These are phyloP conservation scores for Myoxocephalus aenaeus DNA, from an alignment of 2,797 vertebrate species.

Conservation along the genomic window DNA sequence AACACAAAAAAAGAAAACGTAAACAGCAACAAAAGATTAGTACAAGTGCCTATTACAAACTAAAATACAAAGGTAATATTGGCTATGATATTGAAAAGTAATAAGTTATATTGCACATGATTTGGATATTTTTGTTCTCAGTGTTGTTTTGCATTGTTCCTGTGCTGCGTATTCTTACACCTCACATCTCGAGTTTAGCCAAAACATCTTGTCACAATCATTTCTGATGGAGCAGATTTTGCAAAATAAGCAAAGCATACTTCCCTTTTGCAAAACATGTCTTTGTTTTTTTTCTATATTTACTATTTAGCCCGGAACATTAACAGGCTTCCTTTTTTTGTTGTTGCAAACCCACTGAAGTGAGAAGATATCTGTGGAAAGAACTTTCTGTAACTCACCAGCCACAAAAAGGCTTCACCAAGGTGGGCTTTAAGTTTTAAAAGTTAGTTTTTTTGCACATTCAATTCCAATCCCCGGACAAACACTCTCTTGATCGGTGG, in stretches of 20 bases:
- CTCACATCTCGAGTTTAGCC: conserved; percentile 12
- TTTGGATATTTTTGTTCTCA: neutral
- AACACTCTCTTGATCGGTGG: neutral
- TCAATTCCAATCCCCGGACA: neutral
- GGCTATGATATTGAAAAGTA: neutral
- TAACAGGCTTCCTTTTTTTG: neutral
- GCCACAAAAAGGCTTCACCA: conserved; percentile 21
- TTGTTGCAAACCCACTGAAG: conserved; percentile 8
- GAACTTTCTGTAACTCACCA: conserved; percentile 18
- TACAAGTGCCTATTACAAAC: neutral
- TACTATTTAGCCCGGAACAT: neutral
- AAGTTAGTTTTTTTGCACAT: neutral
- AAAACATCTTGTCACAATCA: conserved; percentile 40
- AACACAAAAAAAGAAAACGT: neutral
- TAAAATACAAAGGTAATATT: neutral
- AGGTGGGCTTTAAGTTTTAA: neutral
- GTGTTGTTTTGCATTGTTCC: neutral
- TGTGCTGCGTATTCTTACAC: conserved; percentile 1
- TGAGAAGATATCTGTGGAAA: conserved; percentile 16
- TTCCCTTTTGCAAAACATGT: conserved; percentile 29
- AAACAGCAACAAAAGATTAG: neutral
- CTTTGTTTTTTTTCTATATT: neutral
- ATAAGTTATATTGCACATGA: neutral
- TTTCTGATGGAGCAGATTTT: conserved; percentile 28
- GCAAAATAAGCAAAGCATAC: conserved; percentile 53